These are phyloP conservation scores for Oedothorax gibbosus DNA, from an alignment of 1,140 invertebrate genomes.

Conservation along the genomic window DNA sequence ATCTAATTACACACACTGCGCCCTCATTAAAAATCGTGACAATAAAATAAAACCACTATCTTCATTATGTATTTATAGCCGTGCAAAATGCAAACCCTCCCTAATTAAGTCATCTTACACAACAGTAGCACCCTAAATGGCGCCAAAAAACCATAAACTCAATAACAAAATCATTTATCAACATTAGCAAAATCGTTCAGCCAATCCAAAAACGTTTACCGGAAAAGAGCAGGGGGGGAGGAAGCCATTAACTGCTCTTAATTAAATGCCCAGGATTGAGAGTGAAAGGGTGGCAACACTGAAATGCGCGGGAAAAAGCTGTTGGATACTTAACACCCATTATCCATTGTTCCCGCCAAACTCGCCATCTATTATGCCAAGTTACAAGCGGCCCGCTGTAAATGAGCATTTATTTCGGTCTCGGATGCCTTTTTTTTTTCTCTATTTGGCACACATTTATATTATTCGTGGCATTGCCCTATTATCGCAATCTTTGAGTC, in stretches of 20 bases:
- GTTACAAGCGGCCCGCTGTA: conserved; percentile 27
- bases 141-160: conserved; percentile 28
- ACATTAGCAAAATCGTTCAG: background rate
- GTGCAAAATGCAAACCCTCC: background rate
- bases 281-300: background rate
- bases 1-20: background rate
- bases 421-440: no score
- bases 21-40: background rate
- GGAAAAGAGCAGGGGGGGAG: conserved; percentile 12
- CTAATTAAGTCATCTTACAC: background rate
- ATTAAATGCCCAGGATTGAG: conserved; percentile 34
- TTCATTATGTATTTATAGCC: no score
- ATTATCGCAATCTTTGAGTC: no score
- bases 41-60: no score
- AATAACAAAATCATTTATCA: conserved; percentile 16
- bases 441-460: no score
- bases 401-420: conserved; percentile 18
- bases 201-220: conserved; percentile 55
- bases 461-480: no score
- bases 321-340: conserved; percentile 27
- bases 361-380: conserved; percentile 25
- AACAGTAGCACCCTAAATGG: background rate
- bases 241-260: conserved; percentile 53
- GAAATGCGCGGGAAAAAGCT: conserved; percentile 38
- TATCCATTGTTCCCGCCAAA: conserved; percentile 28